A percentile compares a stretch with the other conserved stretches of the same genome.
Evolutionary conservation across 2,888 invertebrate species (phyloP).

Genomic region (Eustalomyia histrio): DNA sequence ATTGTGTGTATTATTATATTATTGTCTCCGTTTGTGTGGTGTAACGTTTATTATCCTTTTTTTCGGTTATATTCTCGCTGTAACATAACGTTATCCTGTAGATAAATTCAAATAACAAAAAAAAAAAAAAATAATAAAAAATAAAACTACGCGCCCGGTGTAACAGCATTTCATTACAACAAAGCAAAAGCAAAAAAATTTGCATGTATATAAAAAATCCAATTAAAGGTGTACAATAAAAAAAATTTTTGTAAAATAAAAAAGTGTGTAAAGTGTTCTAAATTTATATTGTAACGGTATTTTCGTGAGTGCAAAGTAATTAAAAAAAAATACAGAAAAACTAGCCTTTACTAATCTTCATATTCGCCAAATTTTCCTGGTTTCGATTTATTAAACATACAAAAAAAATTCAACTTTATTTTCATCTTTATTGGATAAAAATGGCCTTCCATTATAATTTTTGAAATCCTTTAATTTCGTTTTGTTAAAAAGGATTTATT

Average conservation of each 20-base stretch:
- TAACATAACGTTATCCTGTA: conserved; percentile 49
- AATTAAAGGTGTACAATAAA: conserved; percentile 31
- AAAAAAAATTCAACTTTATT: conserved; percentile 14
- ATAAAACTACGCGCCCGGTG: conserved; percentile 27
- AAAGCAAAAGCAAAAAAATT: conserved; percentile 19
- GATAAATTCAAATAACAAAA: conserved; percentile 23
- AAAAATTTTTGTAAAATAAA: background rate
- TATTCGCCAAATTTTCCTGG: background rate
- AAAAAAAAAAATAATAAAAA: background rate
- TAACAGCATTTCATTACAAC: conserved; percentile 31
- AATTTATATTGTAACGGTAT: conserved; percentile 31
- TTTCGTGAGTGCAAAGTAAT: background rate
- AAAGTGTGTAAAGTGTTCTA: conserved; percentile 13
- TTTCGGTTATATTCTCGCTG: conserved; percentile 38
- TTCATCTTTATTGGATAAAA: conserved; percentile 8
- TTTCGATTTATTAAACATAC: background rate
- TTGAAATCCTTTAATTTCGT: conserved; percentile 35
- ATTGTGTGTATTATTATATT: conserved; percentile 38
- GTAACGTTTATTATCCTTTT: conserved; percentile 36
- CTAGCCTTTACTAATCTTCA: conserved; percentile 11
- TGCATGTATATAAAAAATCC: conserved; percentile 12
- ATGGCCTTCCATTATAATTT: conserved; percentile 43
- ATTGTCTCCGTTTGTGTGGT: conserved; percentile 34
- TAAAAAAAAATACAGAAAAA: conserved; percentile 14
- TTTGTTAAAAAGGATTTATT: conserved; percentile 8